Conservation (phyloP, 2,113 vertebrate species). For the Martes martes region DNA sequence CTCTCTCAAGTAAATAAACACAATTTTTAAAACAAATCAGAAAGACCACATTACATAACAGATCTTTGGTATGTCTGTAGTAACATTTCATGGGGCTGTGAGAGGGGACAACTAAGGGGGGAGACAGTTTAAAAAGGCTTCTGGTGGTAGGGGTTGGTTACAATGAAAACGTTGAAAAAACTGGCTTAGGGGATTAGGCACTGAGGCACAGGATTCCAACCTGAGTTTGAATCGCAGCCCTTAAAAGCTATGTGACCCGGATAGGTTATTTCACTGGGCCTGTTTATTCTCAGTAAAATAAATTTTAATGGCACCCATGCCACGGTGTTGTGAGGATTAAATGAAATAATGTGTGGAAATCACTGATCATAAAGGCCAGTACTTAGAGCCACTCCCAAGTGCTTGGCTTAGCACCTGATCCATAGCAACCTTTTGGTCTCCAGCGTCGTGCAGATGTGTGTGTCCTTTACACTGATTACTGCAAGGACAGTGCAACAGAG, state of each 20-base stretch:
- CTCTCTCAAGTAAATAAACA: too few relatives aligned
- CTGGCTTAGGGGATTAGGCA: neutral
- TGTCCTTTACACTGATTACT: neutral
- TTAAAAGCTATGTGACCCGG: neutral
- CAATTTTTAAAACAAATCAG: neutral
- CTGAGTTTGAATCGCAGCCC: neutral
- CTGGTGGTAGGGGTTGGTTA: neutral
- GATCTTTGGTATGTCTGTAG: neutral
- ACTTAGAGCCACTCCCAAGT: neutral
- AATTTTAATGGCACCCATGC: neutral
- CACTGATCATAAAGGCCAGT: neutral
- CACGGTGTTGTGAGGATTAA: neutral
- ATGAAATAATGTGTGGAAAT: neutral
- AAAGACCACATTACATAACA: neutral
- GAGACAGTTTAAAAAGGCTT: neutral
- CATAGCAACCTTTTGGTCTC: neutral
- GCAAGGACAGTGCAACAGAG: neutral
- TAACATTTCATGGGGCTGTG: neutral
- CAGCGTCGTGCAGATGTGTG: neutral
- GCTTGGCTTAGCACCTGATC: neutral
- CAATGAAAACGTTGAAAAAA: neutral
- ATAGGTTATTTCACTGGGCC: neutral
- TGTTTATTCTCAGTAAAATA: neutral
- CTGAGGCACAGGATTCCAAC: neutral
- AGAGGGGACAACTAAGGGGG: neutral